Evolutionary conservation across 2,888 invertebrate species (phyloP).

Genomic region (Allygus modestus): DNA sequence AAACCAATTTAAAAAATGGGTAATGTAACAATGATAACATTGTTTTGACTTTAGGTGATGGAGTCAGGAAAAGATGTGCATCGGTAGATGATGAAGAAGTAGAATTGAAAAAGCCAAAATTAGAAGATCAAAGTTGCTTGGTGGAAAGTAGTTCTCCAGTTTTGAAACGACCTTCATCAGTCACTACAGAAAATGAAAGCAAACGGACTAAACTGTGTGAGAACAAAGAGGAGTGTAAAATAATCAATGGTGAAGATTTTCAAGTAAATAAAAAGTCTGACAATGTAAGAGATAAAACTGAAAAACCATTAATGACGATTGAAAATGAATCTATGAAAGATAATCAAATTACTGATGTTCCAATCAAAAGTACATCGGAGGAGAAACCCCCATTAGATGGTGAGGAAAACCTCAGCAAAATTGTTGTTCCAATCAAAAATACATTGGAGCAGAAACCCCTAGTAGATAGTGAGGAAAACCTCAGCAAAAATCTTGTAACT

Average conservation of each 20-base stretch:
- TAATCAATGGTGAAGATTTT: background rate
- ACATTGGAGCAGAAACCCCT: background rate
- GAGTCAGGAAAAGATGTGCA: conserved; percentile 22
- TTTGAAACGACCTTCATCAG: conserved; percentile 4
- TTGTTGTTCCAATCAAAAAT: background rate
- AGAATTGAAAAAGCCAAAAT: conserved; percentile 29
- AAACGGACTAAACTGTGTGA: conserved; percentile 6
- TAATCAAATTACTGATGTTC: background rate
- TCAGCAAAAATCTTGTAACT: background rate
- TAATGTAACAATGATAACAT: no score
- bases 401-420: no score
- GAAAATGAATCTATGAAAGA: background rate
- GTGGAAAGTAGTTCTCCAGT: conserved; percentile 1
- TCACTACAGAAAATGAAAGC: background rate
- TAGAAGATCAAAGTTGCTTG: background rate
- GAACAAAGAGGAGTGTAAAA: background rate
- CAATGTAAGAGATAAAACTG: no score
- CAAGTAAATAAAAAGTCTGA: conserved; percentile 1
- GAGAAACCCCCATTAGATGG: background rate
- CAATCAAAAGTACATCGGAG: background rate
- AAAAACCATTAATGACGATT: no score
- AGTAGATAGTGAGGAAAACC: no score
- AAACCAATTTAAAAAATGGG: no score
- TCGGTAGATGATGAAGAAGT: background rate
- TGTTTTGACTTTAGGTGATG: background rate